Base-by-base conservation (phyloP, 2,888 invertebrate genomes). In the Bimastos eiseni region DNA sequence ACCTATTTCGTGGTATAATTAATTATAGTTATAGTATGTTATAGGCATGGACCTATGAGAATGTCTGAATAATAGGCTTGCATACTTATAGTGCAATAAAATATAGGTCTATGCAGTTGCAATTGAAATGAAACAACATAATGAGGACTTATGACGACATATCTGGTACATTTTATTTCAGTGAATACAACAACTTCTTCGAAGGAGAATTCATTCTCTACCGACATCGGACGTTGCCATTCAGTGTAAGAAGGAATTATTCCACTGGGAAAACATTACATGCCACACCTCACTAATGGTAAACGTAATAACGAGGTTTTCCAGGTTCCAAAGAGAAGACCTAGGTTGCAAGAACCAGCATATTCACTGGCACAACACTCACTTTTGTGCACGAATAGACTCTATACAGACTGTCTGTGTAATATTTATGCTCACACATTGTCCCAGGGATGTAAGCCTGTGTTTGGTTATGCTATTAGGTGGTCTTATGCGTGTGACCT, bases 161-260 rank as follows among this genome's bases (percentile, higher is more conserved):
- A 24, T 49, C 49, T 55, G 30, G 36, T 90, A 30, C 21, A 24
- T 33, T 49, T 55, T 30, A n/a, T 55, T 34, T 33, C 91, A 92
- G 92, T 36, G 90, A 92, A 55, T 93, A 92, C 90, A 92, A 93
- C 90, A 93, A 93, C 88, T 93, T 91, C 88, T 92, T 90, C 83
- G 92, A 93, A 44, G 93, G 93, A n/a, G 93, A 93, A 84, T 93
- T 93, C 89, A 90, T 93, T 21, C 70, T 93, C 37, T 93, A 93
- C 90, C 89, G 89, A 88, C 92, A 92, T 89, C n/a, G 34, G 70
- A 90, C 38, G 19, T 89, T 91, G 24, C 92, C 92, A 21, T 92
- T 90, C 90, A 91, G 90, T 38, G 92, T 92, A n/a, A 90, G 90
- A 37, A 24, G 30, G 8, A n/a, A n/a, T n/a, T n/a, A n/a, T 70